Conservation (phyloP, 2,888 invertebrate genomes). For the Drosophila prostipennis region DNA sequence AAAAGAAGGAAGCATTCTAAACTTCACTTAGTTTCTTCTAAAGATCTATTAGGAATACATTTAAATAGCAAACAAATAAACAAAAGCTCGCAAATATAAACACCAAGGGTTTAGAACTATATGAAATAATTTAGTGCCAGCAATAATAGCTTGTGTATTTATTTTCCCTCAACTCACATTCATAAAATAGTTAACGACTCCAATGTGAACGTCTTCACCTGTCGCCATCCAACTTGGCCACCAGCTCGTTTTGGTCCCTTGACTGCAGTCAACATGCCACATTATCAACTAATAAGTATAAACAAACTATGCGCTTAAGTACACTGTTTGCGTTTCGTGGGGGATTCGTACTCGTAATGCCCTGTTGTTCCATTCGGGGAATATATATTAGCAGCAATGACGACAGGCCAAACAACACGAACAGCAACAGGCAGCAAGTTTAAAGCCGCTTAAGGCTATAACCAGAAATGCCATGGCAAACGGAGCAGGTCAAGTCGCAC, state of each 20-base stretch:
- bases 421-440: slow-evolving; percentile 65
- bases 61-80: no score
- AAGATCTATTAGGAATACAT: no score
- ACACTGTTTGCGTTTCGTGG: slow-evolving; percentile 58
- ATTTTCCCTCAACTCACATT: neutral
- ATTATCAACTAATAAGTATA: slow-evolving; percentile 76
- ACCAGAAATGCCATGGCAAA: slow-evolving; percentile 73
- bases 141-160: no score
- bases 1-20: no score
- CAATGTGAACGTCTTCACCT: slow-evolving; percentile 10
- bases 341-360: slow-evolving; percentile 32
- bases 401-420: slow-evolving; percentile 39
- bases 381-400: slow-evolving; percentile 34
- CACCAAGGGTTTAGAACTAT: neutral
- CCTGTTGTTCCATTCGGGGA: slow-evolving; percentile 27
- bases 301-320: slow-evolving; percentile 70
- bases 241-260: neutral
- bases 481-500: slow-evolving; percentile 77
- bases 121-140: neutral
- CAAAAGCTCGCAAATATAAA: neutral
- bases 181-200: neutral
- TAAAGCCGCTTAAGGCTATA: slow-evolving; percentile 77
- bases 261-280: slow-evolving; percentile 28
- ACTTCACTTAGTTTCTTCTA: no score
- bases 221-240: neutral